A percentile compares a stretch with the other conserved stretches of the same genome.
Evolutionary conservation across 2,797 vertebrate species (phyloP).

Genomic region (Threskiornis aethiopicus): DNA sequence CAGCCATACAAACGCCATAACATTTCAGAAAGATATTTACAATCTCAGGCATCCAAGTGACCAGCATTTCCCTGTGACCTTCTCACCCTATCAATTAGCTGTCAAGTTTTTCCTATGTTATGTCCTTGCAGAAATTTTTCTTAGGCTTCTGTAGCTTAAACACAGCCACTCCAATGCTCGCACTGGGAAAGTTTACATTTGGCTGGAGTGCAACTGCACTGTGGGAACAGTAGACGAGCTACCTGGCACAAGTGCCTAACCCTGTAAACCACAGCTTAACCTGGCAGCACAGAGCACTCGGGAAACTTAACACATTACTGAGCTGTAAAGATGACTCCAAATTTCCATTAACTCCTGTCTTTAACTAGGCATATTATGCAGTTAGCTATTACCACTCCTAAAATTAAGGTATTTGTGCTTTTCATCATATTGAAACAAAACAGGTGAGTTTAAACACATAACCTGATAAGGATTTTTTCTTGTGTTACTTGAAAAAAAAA

Average conservation of each 20-base stretch:
- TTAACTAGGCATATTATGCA: not conserved
- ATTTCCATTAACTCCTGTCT: not conserved
- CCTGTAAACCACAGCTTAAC: not conserved
- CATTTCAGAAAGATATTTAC: constrained; percentile 32
- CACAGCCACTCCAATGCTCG: not conserved
- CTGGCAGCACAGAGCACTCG: not conserved
- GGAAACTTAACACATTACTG: not conserved
- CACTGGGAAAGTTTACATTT: constrained; percentile 7
- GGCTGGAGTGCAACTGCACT: not conserved
- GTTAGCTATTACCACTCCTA: not conserved
- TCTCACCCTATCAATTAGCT: constrained; percentile 18
- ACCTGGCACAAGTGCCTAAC: not conserved
- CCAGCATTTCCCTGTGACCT: constrained; percentile 26
- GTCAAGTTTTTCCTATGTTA: not conserved
- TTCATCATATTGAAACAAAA: not conserved
- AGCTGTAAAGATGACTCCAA: not conserved
- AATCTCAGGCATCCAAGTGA: constrained; percentile 1
- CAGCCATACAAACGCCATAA: not conserved
- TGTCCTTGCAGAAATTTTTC: not conserved
- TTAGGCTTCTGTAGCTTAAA: not conserved
- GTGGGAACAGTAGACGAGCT: not conserved
- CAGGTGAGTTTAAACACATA: not conserved
- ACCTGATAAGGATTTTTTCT: fast-evolving
- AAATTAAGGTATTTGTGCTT: not conserved
- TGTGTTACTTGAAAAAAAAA: not conserved